Conservation (phyloP, 2,797 vertebrate species). For the Meda fulgida region DNA sequence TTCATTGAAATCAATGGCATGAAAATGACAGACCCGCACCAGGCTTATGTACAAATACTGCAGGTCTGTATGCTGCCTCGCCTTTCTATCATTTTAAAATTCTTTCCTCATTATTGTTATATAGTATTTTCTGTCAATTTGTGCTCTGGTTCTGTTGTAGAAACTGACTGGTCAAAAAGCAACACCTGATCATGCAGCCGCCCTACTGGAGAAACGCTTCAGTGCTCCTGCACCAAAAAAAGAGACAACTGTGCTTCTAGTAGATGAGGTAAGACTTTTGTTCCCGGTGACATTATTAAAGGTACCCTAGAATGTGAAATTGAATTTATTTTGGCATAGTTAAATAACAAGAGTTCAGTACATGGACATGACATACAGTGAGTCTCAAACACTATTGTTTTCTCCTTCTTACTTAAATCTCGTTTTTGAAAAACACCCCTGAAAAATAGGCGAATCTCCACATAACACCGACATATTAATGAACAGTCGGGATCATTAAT, state of each 20-base stretch:
- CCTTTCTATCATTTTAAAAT: not conserved
- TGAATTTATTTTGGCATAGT: too few species aligned
- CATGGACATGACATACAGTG: too few species aligned
- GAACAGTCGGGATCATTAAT: too few species aligned
- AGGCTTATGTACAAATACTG: conserved; percentile 93
- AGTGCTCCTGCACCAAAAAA: conserved; percentile 79
- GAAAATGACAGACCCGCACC: conserved; percentile 97
- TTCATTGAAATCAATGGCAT: conserved; percentile 95
- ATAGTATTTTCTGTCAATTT: not conserved
- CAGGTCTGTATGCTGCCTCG: conserved; percentile 74
- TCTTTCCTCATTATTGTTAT: not conserved
- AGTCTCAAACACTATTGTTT: too few species aligned
- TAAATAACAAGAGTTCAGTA: too few species aligned
- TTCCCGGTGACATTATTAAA: not conserved
- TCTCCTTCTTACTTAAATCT: too few species aligned
- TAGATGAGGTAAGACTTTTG: conserved; percentile 86
- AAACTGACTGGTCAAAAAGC: conserved; percentile 91
- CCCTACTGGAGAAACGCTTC: conserved; percentile 88
- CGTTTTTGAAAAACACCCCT: too few species aligned
- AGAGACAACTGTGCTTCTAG: conserved; percentile 88
- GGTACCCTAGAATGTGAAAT: too few species aligned
- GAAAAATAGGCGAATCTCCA: too few species aligned
- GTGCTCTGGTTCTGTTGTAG: conserved; percentile 66
- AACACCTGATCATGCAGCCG: conserved; percentile 87
- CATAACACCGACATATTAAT: too few species aligned